Conservation (phyloP, 2,113 vertebrate genomes). For the Axis porcinus region DNA sequence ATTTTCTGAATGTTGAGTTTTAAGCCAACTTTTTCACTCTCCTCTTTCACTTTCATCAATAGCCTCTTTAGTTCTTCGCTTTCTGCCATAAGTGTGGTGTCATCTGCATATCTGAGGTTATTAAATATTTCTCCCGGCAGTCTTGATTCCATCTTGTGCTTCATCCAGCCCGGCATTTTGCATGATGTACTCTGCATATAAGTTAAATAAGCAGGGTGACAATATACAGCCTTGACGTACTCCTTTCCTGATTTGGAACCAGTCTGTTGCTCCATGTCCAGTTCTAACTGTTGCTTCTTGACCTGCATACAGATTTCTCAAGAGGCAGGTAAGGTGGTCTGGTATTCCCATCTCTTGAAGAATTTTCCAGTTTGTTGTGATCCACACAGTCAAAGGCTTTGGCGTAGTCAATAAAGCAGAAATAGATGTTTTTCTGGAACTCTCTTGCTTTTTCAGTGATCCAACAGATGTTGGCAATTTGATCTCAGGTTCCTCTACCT, state of each 20-base stretch:
- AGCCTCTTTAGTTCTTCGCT: neutral
- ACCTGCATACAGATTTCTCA: neutral
- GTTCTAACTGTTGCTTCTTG: neutral
- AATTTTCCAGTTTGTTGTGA: neutral
- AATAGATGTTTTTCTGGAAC: neutral
- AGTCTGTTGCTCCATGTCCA: neutral
- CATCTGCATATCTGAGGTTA: neutral
- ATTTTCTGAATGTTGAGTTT: neutral
- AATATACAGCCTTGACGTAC: neutral
- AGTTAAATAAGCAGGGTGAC: neutral
- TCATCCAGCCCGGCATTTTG: fast-evolving
- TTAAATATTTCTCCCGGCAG: neutral
- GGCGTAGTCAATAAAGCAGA: neutral
- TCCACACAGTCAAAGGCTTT: neutral
- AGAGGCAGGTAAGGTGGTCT: neutral
- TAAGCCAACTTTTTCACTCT: neutral
- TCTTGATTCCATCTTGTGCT: neutral
- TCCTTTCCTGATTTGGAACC: neutral
- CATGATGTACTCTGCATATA: neutral
- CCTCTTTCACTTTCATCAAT: neutral
- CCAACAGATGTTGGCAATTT: neutral
- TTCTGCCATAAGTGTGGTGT: neutral
- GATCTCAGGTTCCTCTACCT: neutral
- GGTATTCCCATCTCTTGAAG: neutral
- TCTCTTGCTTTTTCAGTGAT: neutral